Base-by-base conservation (phyloP, 2,113 vertebrate genomes). In the Collichthys lucidus region DNA sequence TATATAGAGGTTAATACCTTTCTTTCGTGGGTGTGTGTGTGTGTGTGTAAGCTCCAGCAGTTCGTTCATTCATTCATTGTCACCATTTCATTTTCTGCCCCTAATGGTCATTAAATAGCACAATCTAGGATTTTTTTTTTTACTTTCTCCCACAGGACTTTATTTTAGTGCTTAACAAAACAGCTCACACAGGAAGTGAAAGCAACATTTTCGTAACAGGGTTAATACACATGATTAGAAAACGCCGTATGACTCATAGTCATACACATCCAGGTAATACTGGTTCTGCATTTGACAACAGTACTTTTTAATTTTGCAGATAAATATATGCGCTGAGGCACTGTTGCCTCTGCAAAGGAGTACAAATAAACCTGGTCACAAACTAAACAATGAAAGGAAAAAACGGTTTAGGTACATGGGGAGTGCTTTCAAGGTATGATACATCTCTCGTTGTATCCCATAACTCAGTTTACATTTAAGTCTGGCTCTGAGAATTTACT, bases 161-260 rank as follows among this genome's bases (percentile, higher is more conserved):
- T 72, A 79, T 80, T 86, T n/a, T 5, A 16, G 17, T 1, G 49
- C 22, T 60, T 53, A 12, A 50, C 22, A 61, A 70, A 77, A 44
- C n/a, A 65, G n/a, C 74, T 57, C n/a, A 61, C 12, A 71, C 2
- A 1, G 64, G 72, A 91, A 79, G 78, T 79, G 71, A 81, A 84
- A 85, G 74, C 3, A 20, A 24, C 0, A 9, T 17, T 84, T 6
- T 60, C 24, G 0, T 26, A 64, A 81, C 55, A 62, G 4, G 15
- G 16, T 10, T 14, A 60, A 71, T 4, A 47, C 73, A 80, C 84
- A 74, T 53, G 80, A 80, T 31, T 14, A 57, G 15, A 52, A 24
- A 63, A 40, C 7, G 0, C 11, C 11, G 55, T 24, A 55, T 71
- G 78, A 87, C 42, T 87, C 31, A 70, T 5, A 62, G 35, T 40